A percentile compares a stretch with the other conserved stretches of the same genome.
Conservation (phyloP, 2,888 invertebrate genomes). For the Agrilus biguttatus region DNA sequence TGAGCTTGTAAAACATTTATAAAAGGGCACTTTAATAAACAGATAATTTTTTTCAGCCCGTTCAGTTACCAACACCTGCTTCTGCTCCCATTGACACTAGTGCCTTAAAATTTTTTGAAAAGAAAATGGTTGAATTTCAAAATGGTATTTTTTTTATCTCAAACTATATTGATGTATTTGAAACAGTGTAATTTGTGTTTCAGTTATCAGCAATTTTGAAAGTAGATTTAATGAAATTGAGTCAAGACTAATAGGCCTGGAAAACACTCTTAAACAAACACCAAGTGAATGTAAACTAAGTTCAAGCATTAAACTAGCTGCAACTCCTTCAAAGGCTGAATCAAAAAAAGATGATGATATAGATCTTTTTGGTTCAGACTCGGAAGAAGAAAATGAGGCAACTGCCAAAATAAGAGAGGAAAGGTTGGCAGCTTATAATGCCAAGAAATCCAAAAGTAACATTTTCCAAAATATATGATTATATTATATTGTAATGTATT, state of each 20-base stretch:
- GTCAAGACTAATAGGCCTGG: neutral
- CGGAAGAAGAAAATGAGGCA: conserved; percentile 61
- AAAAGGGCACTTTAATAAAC: conserved; percentile 1
- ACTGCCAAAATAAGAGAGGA: conserved; percentile 65
- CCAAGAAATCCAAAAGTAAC: conserved; percentile 78
- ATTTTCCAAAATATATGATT: neutral
- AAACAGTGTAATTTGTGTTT: neutral
- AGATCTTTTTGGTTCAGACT: conserved; percentile 70
- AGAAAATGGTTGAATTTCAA: conserved; percentile 21
- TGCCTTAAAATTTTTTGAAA: conserved; percentile 23
- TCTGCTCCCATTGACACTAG: conserved; percentile 15
- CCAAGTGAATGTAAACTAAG: neutral
- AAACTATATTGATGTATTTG: neutral
- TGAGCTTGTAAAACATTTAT: neutral
- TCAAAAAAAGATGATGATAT: conserved; percentile 51
- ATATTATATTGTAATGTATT: neutral
- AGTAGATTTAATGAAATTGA: neutral
- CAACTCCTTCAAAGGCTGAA: too few relatives aligned
- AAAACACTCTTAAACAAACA: neutral
- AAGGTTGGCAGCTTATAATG: conserved; percentile 76
- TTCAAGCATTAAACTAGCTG: neutral
- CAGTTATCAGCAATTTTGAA: conserved; percentile 5
- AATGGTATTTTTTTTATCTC: conserved; percentile 15
- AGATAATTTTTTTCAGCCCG: conserved; percentile 7
- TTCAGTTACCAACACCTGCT: neutral